Percentiles rank a stretch among this genome's conserved stretches.
Evolutionary conservation across 2,113 vertebrate species (phyloP).

Genomic region (Rhabdornis inornatus): DNA sequence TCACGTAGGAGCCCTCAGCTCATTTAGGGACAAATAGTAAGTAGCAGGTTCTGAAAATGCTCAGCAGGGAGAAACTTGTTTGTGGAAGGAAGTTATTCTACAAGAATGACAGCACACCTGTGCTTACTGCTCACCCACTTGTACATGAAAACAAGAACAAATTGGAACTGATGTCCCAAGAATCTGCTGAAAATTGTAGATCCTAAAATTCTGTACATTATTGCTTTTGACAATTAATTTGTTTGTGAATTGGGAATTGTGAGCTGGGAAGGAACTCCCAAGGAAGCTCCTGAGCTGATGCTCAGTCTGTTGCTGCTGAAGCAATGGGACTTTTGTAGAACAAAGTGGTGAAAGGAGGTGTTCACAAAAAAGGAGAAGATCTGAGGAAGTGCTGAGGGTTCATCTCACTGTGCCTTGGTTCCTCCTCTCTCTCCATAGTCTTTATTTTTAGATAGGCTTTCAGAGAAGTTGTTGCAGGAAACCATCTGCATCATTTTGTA

Average conservation of each 20-base stretch:
- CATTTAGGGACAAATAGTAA: neutral
- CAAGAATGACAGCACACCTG: neutral
- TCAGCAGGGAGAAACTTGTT: neutral
- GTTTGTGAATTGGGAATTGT: neutral
- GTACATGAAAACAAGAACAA: neutral
- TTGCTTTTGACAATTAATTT: neutral
- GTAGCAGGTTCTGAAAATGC: neutral
- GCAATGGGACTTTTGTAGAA: neutral
- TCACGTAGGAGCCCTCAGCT: neutral
- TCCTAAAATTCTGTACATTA: neutral
- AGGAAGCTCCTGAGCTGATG: neutral
- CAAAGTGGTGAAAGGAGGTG: neutral
- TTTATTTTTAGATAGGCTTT: neutral
- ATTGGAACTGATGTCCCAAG: neutral
- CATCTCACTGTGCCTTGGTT: neutral
- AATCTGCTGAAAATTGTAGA: neutral
- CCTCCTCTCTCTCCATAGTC: neutral
- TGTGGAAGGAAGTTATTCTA: neutral
- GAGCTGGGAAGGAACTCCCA: neutral
- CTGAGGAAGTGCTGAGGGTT: neutral
- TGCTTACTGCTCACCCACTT: neutral
- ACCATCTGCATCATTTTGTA: neutral
- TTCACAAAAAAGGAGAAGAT: neutral
- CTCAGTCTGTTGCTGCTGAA: neutral
- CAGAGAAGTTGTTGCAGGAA: neutral